These are phyloP conservation scores for Drosophila koepferae DNA, from an alignment of 2,888 invertebrate species.

Conservation along the genomic window DNA sequence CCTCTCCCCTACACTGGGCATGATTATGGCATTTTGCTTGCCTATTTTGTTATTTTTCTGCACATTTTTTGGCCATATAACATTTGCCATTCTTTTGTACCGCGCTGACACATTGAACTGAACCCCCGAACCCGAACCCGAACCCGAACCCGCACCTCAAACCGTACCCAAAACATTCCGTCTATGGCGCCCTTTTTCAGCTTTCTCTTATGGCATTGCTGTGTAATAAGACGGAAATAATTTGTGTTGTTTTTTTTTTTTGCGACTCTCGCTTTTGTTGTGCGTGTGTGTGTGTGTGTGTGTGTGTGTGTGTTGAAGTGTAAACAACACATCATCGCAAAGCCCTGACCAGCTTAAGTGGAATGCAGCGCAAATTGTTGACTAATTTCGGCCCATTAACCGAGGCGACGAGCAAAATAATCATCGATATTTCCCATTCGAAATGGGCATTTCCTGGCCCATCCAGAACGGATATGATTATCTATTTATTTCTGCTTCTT, in stretches of 20 bases:
- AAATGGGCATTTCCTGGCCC: constrained; percentile 40
- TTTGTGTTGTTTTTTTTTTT: constrained; percentile 65
- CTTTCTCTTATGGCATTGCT: constrained; percentile 73
- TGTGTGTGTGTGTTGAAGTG: constrained; percentile 35
- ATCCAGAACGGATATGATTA: constrained; percentile 33
- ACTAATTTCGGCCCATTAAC: constrained; percentile 58
- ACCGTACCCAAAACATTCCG: constrained; percentile 8
- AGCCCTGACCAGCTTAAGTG: constrained; percentile 37
- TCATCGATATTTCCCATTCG: constrained; percentile 33
- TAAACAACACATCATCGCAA: constrained; percentile 59
- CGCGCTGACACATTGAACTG: constrained; percentile 57
- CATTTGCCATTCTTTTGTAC: constrained; percentile 47
- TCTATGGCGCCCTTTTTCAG: constrained; percentile 27
- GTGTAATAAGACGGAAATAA: constrained; percentile 83
- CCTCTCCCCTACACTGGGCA: neutral
- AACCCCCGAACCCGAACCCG: constrained; percentile 16
- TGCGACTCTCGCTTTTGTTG: constrained; percentile 13
- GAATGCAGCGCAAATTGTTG: constrained; percentile 60
- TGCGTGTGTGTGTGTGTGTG: constrained; percentile 1
- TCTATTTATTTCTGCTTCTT: constrained; percentile 2
- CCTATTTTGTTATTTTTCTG: constrained; percentile 30
- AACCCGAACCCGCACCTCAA: constrained; percentile 1
- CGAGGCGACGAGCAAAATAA: constrained; percentile 30
- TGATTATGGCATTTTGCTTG: constrained; percentile 11
- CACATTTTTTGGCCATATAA: constrained; percentile 33